Evolutionary conservation across 1,140 invertebrate species (phyloP).

Genomic region (Panagrolaimus sp.): DNA sequence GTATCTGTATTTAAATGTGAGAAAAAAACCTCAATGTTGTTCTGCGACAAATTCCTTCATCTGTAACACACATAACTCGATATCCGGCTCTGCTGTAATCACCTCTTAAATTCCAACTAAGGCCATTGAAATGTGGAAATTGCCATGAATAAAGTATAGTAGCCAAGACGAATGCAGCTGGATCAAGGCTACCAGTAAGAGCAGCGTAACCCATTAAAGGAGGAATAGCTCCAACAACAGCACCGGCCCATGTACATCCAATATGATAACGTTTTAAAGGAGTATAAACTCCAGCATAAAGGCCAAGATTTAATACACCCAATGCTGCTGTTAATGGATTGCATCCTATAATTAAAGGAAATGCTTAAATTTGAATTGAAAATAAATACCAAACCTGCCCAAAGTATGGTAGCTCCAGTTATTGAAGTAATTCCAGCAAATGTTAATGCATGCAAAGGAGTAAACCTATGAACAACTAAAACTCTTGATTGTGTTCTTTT

Average conservation of each 20-base stretch:
- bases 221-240: slow-evolving; percentile 85
- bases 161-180: slow-evolving; percentile 69
- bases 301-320: slow-evolving; percentile 78
- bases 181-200: slow-evolving; percentile 71
- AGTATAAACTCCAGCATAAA: slow-evolving; percentile 92
- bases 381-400: slow-evolving; percentile 64
- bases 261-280: slow-evolving; percentile 91
- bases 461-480: slow-evolving; percentile 72
- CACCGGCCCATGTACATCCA: slow-evolving; percentile 93
- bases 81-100: slow-evolving; percentile 91
- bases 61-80: slow-evolving; percentile 90
- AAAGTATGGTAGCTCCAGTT: slow-evolving; percentile 39
- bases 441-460: slow-evolving; percentile 61
- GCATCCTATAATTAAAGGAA: slow-evolving; percentile 29
- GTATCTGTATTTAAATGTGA: neutral
- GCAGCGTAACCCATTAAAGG: slow-evolving; percentile 97
- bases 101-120: slow-evolving; percentile 89
- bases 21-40: slow-evolving; percentile 47
- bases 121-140: slow-evolving; percentile 97
- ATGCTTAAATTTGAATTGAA: neutral
- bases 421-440: slow-evolving; percentile 45
- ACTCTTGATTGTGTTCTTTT: slow-evolving; percentile 90
- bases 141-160: slow-evolving; percentile 93
- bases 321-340: slow-evolving; percentile 80
- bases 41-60: slow-evolving; percentile 67